Evolutionary conservation across 2,888 invertebrate species (phyloP), one percentile per base, ranked within the genome.

Genomic region (Alentia gelatinosa): DNA sequence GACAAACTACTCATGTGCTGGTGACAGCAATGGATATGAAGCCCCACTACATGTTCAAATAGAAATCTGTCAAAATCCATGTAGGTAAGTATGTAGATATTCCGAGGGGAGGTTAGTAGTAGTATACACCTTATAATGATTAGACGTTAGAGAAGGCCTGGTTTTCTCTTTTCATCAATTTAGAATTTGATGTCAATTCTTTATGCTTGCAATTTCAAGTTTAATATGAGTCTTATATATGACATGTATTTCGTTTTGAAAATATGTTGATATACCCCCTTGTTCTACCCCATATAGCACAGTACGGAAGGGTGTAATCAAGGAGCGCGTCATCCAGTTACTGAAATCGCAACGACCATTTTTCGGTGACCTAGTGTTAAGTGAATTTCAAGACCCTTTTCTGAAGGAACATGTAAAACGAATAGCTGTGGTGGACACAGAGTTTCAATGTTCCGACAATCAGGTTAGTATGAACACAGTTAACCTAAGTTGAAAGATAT

Each of bases 371-470:
- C 92, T 94, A 40, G 92, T 91, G 15, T 83, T 94, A 5, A 93
- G 93, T 90, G 93, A 94, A 7, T 95, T 95, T 93, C 93, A 94
- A 47, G 94, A 95, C 91, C 90, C 90, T 1, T 94, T 95, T 90
- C 92, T 95, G 26, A 79, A 92, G 47, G 94, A 95, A 74, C 95
- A 95, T 93, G 94, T 95, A 23, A 92, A 93, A 35, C 94, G 94
- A 56, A 92, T 95, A 5, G 92, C 94, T 33, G 92, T 95, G 3
- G 93, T 94, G 91, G 95, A 95, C 91, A 93, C 94, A 35, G 94
- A 94, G n/a, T 89, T 93, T 50, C 89, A 89, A 74, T 91, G 91
- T 37, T 39, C 91, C 26, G 93, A 93, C 40, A 93, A 92, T 91
- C 92, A 94, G 93, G 94, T 94, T 40, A 56, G 56, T 75, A 26